Base-by-base conservation (phyloP, 2,888 invertebrate species). In the Chrysotoxum bicinctum region DNA sequence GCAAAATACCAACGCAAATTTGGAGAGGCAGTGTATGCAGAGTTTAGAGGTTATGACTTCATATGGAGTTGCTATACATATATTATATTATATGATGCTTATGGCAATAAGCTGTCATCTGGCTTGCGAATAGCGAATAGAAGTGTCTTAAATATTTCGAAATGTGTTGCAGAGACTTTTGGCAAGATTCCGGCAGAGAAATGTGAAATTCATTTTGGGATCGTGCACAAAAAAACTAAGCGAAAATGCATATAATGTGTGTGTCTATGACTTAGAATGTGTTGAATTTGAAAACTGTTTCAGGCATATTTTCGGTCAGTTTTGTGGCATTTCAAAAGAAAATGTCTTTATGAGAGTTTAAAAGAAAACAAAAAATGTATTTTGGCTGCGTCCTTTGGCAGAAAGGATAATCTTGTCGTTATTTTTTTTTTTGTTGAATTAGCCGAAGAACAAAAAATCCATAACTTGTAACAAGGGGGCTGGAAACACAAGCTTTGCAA, bases 91-190 rank as follows among this genome's bases (percentile, higher is more conserved):
- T 32, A 19, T 12, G 35, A 58, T 21, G 66, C 80, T 72, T 50
- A 62, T 80, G 72, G 80, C 75, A 76, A 80, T 72, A 76, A 74
- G 76, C 80, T 85, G 80, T 85, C 84, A 85, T 85, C 80, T 85
- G 72, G 12, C 30, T 37, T 52, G 60, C 19, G 70, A 72, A 32
- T 45, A 45, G 23, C 50, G 23, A 50, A 43, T n/a, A 72, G 64
- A 72, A 85, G 84, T 85, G 84, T 84, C 54, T 84, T 75, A 75
- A 75, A 84, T 84, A 68, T 70, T 75, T 66, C 37, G 23, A 84
- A 72, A 80, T 80, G 72, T 84, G 80, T 84, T 76, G 76, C 70
- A 30, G 19, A 43, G 54, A 76, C n/a, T 50, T 85, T 85, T 85
- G 84, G 84, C 84, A 85, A 81, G 12, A 32, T 76, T 80, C 81